Evolutionary conservation across 2,797 vertebrate genomes (phyloP).

Genomic region (Molossus molossus): DNA sequence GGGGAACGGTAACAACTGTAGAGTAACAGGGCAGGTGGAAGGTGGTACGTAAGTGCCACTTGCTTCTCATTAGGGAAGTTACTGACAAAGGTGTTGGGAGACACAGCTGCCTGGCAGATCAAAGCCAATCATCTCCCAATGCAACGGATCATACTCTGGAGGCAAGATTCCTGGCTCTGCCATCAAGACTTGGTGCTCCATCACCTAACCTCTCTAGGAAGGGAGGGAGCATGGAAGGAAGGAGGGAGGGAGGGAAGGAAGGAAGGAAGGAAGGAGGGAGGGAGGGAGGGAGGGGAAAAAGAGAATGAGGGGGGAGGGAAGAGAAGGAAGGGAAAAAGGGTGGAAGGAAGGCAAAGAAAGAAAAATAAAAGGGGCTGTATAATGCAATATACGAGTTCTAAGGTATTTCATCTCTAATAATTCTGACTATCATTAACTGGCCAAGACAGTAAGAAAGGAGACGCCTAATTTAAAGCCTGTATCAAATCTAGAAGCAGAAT

Average conservation of each 20-base stretch:
- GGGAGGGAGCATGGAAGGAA: too few species aligned
- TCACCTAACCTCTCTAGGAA: background rate
- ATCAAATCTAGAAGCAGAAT: conserved; percentile 4
- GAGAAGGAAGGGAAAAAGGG: background rate
- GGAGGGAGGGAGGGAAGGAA: background rate
- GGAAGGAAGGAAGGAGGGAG: fast-evolving
- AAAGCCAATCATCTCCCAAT: background rate
- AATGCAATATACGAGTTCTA: background rate
- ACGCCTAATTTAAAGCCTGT: background rate
- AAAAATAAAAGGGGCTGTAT: background rate
- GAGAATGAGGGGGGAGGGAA: too few species aligned
- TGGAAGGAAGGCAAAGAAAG: background rate
- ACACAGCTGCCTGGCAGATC: background rate
- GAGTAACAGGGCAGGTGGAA: background rate
- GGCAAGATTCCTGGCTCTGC: background rate
- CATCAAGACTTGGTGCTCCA: background rate
- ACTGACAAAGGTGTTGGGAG: background rate
- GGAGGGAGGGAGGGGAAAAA: fast-evolving
- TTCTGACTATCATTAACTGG: background rate
- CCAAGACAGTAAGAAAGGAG: background rate
- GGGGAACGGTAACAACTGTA: fast-evolving
- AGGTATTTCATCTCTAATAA: background rate
- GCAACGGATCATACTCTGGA: background rate
- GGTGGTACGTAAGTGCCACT: background rate
- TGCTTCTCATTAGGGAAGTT: background rate